Evolutionary conservation across 1,140 invertebrate genomes (phyloP), one percentile per base, ranked within the genome.

Genomic region (Aporrectodea caliginosa): DNA sequence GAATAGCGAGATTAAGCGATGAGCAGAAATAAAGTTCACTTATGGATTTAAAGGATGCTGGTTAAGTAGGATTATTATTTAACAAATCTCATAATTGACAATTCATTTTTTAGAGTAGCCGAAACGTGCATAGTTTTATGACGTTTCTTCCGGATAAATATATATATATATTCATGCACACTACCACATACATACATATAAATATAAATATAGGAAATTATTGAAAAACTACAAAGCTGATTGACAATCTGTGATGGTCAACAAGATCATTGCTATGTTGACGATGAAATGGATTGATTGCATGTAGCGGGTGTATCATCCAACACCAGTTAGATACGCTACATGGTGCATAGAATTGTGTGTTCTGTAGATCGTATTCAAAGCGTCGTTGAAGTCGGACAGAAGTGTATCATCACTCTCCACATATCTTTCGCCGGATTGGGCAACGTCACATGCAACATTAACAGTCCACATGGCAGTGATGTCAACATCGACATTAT

Each of bases 401-500:
- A 95, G 88, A 92, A 94, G 85, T 92, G 94, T 83, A 91, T 93
- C 81, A 93, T 96, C 76, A 94, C 91, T 16, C 93, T 95, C 22
- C 93, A 95, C 86, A 93, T 94, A 0, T 90, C 93, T 79, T 92
- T 94, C 84, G 94, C 94, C 43, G 94, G 94, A 69, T 89, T 91
- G 75, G 94, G 94, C 31, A 93, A 93, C 32, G 92, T 95, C 2
- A 96, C 94, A 2, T 95, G 94, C 84, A 91, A 93, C 83, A 94
- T 95, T 80, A 91, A 92, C 73, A 93, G 93, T 68, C 93, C 92
- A 76, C 92, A 90, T 82, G 93, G 93, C 30, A 91, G 90, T 86
- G 93, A 93, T 85, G 90, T 94, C 81, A 93, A 95, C 87, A 93
- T 94, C 74, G 93, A 94, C 84, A 93, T 95, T 73, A 91, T 94